A percentile compares a stretch with the other conserved stretches of the same genome.
Conservation (phyloP, 2,797 vertebrate species). For the Enteromius paludinosus region DNA sequence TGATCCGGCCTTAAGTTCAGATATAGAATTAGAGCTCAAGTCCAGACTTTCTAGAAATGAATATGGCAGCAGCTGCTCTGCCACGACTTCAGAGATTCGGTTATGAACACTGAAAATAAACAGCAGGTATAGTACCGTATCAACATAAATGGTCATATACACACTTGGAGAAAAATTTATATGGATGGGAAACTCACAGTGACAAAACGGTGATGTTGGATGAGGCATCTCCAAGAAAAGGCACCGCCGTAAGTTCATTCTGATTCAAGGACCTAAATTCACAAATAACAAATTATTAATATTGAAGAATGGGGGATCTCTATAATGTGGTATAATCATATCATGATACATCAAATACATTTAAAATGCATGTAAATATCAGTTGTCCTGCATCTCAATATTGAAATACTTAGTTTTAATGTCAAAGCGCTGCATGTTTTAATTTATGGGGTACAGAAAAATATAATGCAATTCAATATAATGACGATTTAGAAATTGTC, state of each 20-base stretch:
- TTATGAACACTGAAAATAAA: conserved; percentile 86
- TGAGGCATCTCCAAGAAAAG: conserved; percentile 87
- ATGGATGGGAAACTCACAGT: conserved; percentile 84
- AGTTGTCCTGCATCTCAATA: neutral
- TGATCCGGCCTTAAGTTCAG: conserved; percentile 88
- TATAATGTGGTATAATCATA: neutral
- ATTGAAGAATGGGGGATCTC: neutral
- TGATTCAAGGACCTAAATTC: conserved; percentile 91
- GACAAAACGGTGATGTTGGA: conserved; percentile 90
- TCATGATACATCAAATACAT: no score
- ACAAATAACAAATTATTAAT: conserved; percentile 34
- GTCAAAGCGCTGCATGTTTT: neutral
- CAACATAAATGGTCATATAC: neutral
- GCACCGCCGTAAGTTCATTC: conserved; percentile 89
- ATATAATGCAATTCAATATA: neutral
- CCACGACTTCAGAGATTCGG: conserved; percentile 85
- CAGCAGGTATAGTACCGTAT: conserved; percentile 3
- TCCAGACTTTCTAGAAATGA: conserved; percentile 89
- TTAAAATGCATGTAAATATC: neutral
- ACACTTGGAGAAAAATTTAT: neutral
- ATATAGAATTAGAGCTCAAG: conserved; percentile 92
- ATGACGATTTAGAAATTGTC: neutral
- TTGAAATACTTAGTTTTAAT: neutral
- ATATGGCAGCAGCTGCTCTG: conserved; percentile 87
- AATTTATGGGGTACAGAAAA: neutral